These are phyloP conservation scores for Hymenopus coronatus DNA, from an alignment of 2,888 invertebrate species.

Conservation along the genomic window DNA sequence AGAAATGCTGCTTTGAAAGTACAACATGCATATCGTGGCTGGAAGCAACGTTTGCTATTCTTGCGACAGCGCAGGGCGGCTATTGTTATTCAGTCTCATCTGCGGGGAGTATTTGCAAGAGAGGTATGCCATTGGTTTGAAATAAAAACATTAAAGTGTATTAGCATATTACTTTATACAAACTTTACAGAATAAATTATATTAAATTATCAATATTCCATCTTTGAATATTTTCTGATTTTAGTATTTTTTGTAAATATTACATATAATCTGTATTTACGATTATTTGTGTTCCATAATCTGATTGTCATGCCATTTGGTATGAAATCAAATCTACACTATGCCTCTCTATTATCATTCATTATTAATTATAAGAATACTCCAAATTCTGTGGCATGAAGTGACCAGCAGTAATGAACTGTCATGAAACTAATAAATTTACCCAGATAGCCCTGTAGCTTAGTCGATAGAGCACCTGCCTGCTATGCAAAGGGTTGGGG, in stretches of 20 bases:
- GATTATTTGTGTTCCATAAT: too few relatives aligned
- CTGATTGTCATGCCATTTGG: too few relatives aligned
- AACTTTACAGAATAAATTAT: background rate
- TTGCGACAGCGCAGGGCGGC: slow-evolving; percentile 78
- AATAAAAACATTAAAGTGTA: background rate
- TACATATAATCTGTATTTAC: too few relatives aligned
- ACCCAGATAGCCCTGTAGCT: too few relatives aligned
- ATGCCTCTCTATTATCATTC: too few relatives aligned
- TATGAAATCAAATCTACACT: too few relatives aligned
- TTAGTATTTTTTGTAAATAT: background rate
- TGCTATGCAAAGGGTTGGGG: too few relatives aligned
- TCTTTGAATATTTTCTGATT: background rate
- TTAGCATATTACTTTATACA: background rate
- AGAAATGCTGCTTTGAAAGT: slow-evolving; percentile 63
- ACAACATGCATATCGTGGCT: slow-evolving; percentile 82
- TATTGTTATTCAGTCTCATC: slow-evolving; percentile 79
- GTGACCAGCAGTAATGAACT: too few relatives aligned
- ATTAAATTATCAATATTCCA: background rate
- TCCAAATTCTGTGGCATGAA: too few relatives aligned
- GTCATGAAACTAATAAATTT: too few relatives aligned
- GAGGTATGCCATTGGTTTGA: slow-evolving; percentile 55
- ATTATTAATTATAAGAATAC: too few relatives aligned
- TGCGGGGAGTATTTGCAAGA: slow-evolving; percentile 85
- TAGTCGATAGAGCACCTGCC: too few relatives aligned
- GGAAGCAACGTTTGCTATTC: slow-evolving; percentile 79